A percentile compares a stretch with the other conserved stretches of the same genome.
Conservation (phyloP, 1,140 invertebrate genomes). For the Cyclargus thomasi region DNA sequence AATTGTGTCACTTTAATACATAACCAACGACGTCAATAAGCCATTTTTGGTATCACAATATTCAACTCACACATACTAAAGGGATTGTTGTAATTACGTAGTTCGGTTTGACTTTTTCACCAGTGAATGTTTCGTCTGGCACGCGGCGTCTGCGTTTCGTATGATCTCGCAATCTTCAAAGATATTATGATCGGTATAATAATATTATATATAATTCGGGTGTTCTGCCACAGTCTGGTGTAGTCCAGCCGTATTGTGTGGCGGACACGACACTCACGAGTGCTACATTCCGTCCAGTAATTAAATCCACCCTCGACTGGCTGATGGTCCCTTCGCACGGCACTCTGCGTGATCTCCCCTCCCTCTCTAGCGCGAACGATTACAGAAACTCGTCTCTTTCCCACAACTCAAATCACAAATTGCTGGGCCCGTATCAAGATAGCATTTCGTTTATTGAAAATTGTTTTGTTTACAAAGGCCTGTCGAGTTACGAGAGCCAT, state of each 20-base stretch:
- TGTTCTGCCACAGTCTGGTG: neutral
- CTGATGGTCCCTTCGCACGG: conserved; percentile 22
- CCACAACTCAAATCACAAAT: neutral
- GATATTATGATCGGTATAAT: too few species aligned
- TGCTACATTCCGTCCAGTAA: conserved; percentile 11
- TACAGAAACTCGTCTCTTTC: conserved; percentile 8
- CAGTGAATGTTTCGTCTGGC: too few species aligned
- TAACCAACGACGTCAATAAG: too few species aligned
- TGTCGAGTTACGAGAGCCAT: too few species aligned
- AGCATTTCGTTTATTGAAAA: conserved; percentile 6
- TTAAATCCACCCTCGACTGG: conserved; percentile 19
- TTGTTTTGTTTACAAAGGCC: neutral
- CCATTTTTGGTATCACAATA: too few species aligned
- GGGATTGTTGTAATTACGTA: too few species aligned
- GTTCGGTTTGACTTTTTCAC: too few species aligned
- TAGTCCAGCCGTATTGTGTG: neutral
- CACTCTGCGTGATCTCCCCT: conserved; percentile 21
- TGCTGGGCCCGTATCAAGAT: neutral
- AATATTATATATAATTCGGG: neutral
- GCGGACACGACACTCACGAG: neutral
- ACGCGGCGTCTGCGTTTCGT: too few species aligned
- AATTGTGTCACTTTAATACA: too few species aligned
- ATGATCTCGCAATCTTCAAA: too few species aligned
- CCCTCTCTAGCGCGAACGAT: conserved; percentile 1
- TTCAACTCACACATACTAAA: too few species aligned